Evolutionary conservation across 2,113 vertebrate species (phyloP).

Genomic region (Hippocampus comes): DNA sequence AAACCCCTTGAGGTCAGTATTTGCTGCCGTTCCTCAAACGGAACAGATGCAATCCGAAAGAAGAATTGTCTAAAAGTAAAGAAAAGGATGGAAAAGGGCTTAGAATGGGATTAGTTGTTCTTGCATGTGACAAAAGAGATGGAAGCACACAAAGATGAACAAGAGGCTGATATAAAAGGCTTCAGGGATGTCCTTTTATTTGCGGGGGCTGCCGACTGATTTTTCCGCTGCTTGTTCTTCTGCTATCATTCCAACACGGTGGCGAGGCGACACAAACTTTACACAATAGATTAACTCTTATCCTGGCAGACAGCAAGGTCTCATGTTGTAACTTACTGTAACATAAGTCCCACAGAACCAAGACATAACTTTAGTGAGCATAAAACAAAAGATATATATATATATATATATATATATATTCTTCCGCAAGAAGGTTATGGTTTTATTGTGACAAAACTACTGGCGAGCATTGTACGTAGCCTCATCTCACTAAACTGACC

Average conservation of each 20-base stretch:
- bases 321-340: conserved; percentile 26
- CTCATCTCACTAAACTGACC: too few species aligned
- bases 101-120: conserved; percentile 59
- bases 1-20: conserved; percentile 30
- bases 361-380: neutral
- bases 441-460: too few species aligned
- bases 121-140: conserved; percentile 53
- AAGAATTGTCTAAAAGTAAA: conserved; percentile 25
- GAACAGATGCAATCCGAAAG: conserved; percentile 14
- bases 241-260: conserved; percentile 36
- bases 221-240: conserved; percentile 36
- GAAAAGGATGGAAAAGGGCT: conserved; percentile 40
- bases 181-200: conserved; percentile 43
- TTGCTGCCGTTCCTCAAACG: conserved; percentile 17
- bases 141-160: conserved; percentile 57
- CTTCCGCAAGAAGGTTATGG: too few species aligned
- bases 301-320: conserved; percentile 28
- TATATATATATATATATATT: too few species aligned
- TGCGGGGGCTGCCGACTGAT: conserved; percentile 28
- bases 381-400: too few species aligned
- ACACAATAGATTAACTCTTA: conserved; percentile 38
- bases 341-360: conserved; percentile 19
- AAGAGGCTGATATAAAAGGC: conserved; percentile 41
- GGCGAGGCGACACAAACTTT: conserved; percentile 41
- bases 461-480: too few species aligned